Base-by-base conservation (phyloP, 2,797 vertebrate species). In the Thamnophis elegans region DNA sequence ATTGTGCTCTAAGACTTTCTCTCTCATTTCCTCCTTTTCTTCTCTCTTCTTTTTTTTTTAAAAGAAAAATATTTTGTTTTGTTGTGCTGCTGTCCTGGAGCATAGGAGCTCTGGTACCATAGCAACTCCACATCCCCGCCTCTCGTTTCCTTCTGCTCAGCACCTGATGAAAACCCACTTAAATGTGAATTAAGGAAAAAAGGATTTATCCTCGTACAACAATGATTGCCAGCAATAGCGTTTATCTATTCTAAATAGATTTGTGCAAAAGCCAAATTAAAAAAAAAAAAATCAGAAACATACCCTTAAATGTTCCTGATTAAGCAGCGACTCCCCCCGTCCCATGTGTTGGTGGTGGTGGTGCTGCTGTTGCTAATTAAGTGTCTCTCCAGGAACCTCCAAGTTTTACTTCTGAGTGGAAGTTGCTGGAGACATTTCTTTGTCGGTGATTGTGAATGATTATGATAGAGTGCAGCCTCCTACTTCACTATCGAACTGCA, bases 1-100 rank as follows among this genome's bases (percentile, higher is more conserved):
- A 90, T 95, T 73, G 59, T 90, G 92, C 88, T 86, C 95, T 93
- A 93, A 93, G 91, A 95, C 91, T 90, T 90, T 87, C 42, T 28
- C 73, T 82, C 73, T 82, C 36, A 22, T 82, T 20, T 47, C 73
- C 10, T 82, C 36, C 73, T 78, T 78, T 47, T 12, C 9, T 12
- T 47, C 20, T 5, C 4, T 20, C 32, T 32, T 3, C 2, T 7
- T 68, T 32, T 14, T 14, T 26, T 28, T 11, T 11, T 8, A 36
- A 90, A 42, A 42, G 4, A 42, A 42, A 42, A 42, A 42, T 18
- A 55, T 87, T 89, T 85, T 89, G 51, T 89, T 94, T 93, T 95
- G 91, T 92, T 95, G 18, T 47, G 53, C 94, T 94, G 94, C 92
- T 93, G 89, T 32, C 36, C 90, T 90, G 89, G 92, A 93, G 85